These are phyloP conservation scores for Pseudopodoces humilis DNA, from an alignment of 2,113 vertebrate genomes.

Conservation along the genomic window DNA sequence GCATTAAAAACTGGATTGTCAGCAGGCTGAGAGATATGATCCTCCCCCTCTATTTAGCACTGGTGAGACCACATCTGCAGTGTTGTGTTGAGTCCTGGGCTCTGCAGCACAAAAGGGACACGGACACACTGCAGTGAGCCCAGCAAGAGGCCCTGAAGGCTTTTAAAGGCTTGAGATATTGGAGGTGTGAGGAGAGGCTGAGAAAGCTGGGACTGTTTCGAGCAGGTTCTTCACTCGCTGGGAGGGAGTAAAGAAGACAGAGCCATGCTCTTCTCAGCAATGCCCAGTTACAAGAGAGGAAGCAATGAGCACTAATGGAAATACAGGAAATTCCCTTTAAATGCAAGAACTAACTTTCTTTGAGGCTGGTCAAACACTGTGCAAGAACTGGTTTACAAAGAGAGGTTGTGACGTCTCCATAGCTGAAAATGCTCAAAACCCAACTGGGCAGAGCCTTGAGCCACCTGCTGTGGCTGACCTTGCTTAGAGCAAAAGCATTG, in stretches of 20 bases:
- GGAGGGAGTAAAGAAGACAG: not conserved
- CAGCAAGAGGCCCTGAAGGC: not conserved
- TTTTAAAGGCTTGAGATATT: not conserved
- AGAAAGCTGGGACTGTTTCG: rapidly evolving
- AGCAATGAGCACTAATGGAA: not conserved
- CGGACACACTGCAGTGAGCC: not conserved
- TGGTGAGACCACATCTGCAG: not conserved
- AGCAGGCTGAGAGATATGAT: not conserved
- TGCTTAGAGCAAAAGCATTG: not conserved
- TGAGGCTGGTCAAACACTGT: not conserved
- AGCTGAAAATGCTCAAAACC: not conserved
- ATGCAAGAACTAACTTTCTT: not conserved
- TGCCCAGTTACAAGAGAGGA: not conserved
- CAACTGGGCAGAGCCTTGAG: not conserved
- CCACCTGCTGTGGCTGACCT: not conserved
- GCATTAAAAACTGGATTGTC: not conserved
- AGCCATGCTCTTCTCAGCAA: not conserved
- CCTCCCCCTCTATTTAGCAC: not conserved
- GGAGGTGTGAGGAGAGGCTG: not conserved
- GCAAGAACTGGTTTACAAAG: not conserved
- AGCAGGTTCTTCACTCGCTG: not conserved
- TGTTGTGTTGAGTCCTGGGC: not conserved
- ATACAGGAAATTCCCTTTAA: not conserved
- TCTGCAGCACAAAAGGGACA: not conserved
- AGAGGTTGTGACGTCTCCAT: not conserved